Conservation (phyloP, 2,888 invertebrate genomes). For the Oeneis ivallda region DNA sequence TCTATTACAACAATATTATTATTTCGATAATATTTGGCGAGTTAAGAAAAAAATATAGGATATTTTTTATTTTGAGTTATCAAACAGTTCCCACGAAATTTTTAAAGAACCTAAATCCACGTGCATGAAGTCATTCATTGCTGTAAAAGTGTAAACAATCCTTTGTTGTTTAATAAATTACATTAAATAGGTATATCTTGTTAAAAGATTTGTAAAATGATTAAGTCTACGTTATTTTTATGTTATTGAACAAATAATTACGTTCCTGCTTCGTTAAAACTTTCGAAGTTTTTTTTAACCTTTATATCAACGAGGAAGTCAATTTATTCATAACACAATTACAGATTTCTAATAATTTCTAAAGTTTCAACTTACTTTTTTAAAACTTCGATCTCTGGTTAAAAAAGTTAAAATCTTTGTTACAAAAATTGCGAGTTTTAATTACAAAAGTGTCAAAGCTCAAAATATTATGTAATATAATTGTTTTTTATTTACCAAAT, state of each 20-base stretch:
- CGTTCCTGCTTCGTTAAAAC: slow-evolving; percentile 17
- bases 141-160: no score
- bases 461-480: no score
- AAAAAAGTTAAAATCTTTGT: not conserved
- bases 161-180: no score
- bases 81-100: no score
- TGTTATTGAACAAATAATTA: slow-evolving; percentile 20
- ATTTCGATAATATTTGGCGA: no score
- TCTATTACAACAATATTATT: no score
- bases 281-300: slow-evolving; percentile 2
- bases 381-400: not conserved
- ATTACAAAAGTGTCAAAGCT: not conserved
- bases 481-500: no score
- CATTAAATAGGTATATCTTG: no score
- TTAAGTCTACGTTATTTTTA: not conserved
- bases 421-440: not conserved
- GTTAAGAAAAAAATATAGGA: no score
- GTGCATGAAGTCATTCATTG: no score
- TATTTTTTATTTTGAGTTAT: no score
- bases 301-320: slow-evolving; percentile 15
- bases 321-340: slow-evolving; percentile 1
- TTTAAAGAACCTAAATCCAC: no score
- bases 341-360: not conserved
- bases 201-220: not conserved
- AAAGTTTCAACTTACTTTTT: slow-evolving; percentile 7